These are phyloP conservation scores for Podilymbus podiceps DNA, from an alignment of 2,113 vertebrate species.

Conservation along the genomic window DNA sequence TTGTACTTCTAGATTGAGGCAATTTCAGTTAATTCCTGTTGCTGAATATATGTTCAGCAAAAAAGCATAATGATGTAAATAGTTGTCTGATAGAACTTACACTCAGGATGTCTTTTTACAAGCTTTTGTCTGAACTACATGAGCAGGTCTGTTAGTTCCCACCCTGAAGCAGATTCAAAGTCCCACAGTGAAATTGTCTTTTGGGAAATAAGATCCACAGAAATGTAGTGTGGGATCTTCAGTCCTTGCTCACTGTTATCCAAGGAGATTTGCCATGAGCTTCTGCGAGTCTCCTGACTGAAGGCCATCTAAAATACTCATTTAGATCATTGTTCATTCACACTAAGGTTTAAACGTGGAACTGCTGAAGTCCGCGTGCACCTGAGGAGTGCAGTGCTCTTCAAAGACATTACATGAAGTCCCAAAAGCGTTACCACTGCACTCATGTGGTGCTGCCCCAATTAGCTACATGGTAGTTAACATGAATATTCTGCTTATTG, in stretches of 20 bases:
- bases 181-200: background rate
- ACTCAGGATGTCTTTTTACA: background rate
- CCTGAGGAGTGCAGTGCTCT: background rate
- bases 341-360: background rate
- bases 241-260: background rate
- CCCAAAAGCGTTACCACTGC: accelerated
- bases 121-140: background rate
- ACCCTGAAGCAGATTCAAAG: background rate
- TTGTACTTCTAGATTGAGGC: background rate
- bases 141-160: background rate
- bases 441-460: background rate
- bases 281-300: background rate
- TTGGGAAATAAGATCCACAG: background rate
- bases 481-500: background rate
- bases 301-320: background rate
- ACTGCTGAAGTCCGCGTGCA: background rate
- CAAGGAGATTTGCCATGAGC: background rate
- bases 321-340: background rate
- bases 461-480: background rate
- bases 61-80: background rate
- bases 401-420: background rate
- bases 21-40: background rate
- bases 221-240: background rate
- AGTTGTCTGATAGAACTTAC: background rate
- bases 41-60: background rate